phyloP scores from a whole-genome alignment of 1,140 invertebrate species.

The Paraescarpia echinospica region DNA sequence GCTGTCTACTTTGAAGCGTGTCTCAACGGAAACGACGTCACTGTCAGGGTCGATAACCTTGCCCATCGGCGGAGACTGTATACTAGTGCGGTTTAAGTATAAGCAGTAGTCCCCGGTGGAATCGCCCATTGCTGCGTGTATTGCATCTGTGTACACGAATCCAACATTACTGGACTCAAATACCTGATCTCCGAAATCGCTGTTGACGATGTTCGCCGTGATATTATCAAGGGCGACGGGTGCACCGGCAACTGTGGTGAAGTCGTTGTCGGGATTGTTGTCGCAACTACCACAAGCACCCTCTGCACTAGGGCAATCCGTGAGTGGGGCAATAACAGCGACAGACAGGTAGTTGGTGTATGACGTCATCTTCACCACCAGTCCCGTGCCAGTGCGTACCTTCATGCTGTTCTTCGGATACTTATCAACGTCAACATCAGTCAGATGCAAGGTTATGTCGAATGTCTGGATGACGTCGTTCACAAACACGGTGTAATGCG shows the following conservation, averaged over 20 bases:
- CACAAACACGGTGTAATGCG: constrained; percentile 12
- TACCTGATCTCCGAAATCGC: constrained; percentile 29
- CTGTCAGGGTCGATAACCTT: constrained; percentile 1
- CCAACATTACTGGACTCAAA: constrained; percentile 20
- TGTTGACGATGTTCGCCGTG: constrained; percentile 30
- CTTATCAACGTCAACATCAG: background rate
- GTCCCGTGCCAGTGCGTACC: background rate
- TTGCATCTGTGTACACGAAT: constrained; percentile 28
- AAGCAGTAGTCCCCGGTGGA: background rate
- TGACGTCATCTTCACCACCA: constrained; percentile 24
- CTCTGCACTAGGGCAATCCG: constrained; percentile 19
- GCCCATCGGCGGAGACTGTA: constrained; percentile 22
- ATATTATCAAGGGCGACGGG: constrained; percentile 26
- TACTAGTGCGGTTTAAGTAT: constrained; percentile 22
- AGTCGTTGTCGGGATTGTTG: constrained; percentile 34
- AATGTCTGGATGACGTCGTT: background rate
- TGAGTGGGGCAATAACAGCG: background rate
- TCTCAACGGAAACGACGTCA: constrained; percentile 28
- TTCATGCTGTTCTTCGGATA: background rate
- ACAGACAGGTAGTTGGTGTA: constrained; percentile 8
- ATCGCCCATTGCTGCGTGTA: constrained; percentile 3
- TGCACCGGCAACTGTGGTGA: constrained; percentile 16
- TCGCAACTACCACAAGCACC: constrained; percentile 39
- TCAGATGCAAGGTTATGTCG: constrained; percentile 25
- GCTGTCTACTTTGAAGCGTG: constrained; percentile 23